These are phyloP conservation scores for Koerneria pararmatus DNA, from an alignment of 2,888 invertebrate genomes.

Conservation along the genomic window DNA sequence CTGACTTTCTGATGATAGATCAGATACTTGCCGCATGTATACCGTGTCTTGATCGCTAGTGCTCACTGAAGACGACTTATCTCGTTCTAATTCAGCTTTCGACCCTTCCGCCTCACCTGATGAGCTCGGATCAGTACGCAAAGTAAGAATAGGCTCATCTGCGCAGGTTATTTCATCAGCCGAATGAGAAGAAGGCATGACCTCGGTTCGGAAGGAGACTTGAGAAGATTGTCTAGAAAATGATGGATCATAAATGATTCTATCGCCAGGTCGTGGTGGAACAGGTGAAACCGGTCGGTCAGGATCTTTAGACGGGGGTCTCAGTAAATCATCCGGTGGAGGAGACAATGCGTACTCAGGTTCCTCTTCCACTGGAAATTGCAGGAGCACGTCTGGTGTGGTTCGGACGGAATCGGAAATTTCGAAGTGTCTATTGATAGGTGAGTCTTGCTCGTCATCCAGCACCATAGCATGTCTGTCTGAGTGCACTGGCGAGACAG, in stretches of 20 bases:
- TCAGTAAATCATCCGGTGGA: conserved; percentile 36
- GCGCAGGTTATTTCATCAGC: neutral
- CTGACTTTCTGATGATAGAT: conserved; percentile 35
- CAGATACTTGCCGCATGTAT: conserved; percentile 38
- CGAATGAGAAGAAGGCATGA: no score
- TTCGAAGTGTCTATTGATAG: conserved; percentile 28
- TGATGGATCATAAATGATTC: conserved; percentile 3
- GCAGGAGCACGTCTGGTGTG: conserved; percentile 41
- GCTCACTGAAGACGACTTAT: no score
- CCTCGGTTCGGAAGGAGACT: conserved; percentile 4
- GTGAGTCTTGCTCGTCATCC: conserved; percentile 32
- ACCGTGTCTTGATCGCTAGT: conserved; percentile 26
- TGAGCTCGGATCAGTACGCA: conserved; percentile 4
- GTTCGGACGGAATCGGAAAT: conserved; percentile 32
- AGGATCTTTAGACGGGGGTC: conserved; percentile 35
- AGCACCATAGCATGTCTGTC: conserved; percentile 40
- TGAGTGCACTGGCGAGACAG: conserved; percentile 45
- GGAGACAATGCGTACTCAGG: conserved; percentile 35
- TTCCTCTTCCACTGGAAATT: conserved; percentile 34
- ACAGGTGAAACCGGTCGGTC: conserved; percentile 44
- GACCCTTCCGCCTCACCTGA: no score
- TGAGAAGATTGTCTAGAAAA: conserved; percentile 21
- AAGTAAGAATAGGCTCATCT: neutral
- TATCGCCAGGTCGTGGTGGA: conserved; percentile 33
- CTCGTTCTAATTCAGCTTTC: no score